A percentile compares a stretch with the other conserved stretches of the same genome.
Evolutionary conservation across 1,140 invertebrate genomes (phyloP).

Genomic region (Drosophila subpulchrella): DNA sequence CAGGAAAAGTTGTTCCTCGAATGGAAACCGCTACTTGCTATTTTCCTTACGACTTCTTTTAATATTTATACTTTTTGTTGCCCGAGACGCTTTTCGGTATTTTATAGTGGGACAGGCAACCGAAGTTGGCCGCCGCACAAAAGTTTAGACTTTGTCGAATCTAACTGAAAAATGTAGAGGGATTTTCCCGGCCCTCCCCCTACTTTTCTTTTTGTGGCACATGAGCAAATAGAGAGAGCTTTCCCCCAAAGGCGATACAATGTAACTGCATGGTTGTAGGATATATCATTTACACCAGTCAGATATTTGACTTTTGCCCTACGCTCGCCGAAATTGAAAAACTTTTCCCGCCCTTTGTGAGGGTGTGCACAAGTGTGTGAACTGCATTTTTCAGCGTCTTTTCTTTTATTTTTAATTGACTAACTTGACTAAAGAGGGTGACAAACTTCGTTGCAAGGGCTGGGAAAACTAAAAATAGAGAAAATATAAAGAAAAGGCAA

Average conservation of each 20-base stretch:
- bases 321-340: constrained; percentile 64
- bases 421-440: constrained; percentile 21
- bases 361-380: neutral
- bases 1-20: constrained; percentile 49
- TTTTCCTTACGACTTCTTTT: constrained; percentile 51
- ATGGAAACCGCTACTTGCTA: constrained; percentile 59
- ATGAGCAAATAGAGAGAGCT: constrained; percentile 55
- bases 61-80: constrained; percentile 37
- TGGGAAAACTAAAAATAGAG: neutral
- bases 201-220: neutral
- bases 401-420: constrained; percentile 46
- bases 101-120: constrained; percentile 46
- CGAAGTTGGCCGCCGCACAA: constrained; percentile 34
- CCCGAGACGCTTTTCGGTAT: constrained; percentile 29
- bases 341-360: constrained; percentile 29
- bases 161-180: constrained; percentile 55
- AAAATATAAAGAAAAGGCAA: neutral
- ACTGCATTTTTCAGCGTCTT: constrained; percentile 17
- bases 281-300: constrained; percentile 63
- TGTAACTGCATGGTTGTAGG: constrained; percentile 40
- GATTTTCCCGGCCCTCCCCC: constrained; percentile 13
- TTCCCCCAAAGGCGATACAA: constrained; percentile 13
- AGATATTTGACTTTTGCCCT: constrained; percentile 66
- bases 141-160: constrained; percentile 53
- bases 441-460: constrained; percentile 13